phyloP scores from a whole-genome alignment of 2,888 invertebrate species.

The Didymodactylos carnosus region DNA sequence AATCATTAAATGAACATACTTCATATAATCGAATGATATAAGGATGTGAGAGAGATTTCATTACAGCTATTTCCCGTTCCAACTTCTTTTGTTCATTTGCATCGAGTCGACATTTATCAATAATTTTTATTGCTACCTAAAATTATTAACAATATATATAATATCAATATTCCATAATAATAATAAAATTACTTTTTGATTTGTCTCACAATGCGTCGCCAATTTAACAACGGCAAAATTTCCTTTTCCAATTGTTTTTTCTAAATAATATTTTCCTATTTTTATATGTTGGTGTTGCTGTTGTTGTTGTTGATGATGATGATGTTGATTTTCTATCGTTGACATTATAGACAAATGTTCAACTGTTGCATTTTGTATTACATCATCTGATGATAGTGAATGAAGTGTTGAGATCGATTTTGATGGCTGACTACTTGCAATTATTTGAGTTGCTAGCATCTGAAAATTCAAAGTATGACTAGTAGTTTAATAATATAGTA shows the following conservation, averaged over 20 bases:
- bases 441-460: too few species aligned
- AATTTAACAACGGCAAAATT: constrained; percentile 97
- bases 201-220: constrained; percentile 90
- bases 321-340: neutral
- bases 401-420: too few species aligned
- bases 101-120: constrained; percentile 40
- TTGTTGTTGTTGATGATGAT: neutral
- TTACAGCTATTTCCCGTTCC: constrained; percentile 40
- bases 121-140: constrained; percentile 42
- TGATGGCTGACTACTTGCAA: neutral
- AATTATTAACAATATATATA: neutral
- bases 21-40: constrained; percentile 41
- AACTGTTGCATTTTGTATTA: neutral
- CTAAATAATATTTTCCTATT: constrained; percentile 90
- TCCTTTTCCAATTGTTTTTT: constrained; percentile 91
- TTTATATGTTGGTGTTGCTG: constrained; percentile 21
- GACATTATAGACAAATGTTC: neutral
- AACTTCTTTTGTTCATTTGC: constrained; percentile 39
- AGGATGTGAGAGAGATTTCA: constrained; percentile 38
- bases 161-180: neutral
- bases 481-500: too few species aligned
- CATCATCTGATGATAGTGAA: neutral
- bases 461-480: too few species aligned
- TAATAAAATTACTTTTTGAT: constrained; percentile 71
- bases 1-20: constrained; percentile 23